A percentile compares a stretch with the other conserved stretches of the same genome.
Evolutionary conservation across 2,797 vertebrate genomes (phyloP).

Genomic region (Pitangus sulphuratus): DNA sequence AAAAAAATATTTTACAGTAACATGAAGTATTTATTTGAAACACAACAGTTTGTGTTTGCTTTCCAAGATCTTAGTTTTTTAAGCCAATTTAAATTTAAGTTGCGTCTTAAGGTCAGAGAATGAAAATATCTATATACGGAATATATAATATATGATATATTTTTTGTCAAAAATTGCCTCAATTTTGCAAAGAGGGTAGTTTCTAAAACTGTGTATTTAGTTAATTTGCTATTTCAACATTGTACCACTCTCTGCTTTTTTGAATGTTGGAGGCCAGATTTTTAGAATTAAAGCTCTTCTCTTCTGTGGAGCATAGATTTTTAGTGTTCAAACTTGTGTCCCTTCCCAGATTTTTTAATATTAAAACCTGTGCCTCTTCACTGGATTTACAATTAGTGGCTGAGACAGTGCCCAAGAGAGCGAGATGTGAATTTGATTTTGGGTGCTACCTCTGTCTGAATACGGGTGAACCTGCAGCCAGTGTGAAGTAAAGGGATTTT

Average conservation of each 20-base stretch:
- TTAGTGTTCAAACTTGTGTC: not conserved
- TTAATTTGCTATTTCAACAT: not conserved
- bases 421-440: not conserved
- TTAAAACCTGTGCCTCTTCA: not conserved
- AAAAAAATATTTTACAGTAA: not conserved
- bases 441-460: not conserved
- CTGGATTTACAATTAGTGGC: not conserved
- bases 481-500: not conserved
- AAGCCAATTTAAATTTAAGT: not conserved
- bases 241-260: not conserved
- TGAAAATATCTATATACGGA: not conserved
- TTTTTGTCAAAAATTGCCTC: not conserved
- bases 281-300: not conserved
- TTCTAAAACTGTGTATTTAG: not conserved
- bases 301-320: not conserved
- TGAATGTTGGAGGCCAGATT: not conserved
- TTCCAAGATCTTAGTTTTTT: not conserved
- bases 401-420: not conserved
- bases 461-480: not conserved
- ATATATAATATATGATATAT: too few relatives aligned
- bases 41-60: not conserved
- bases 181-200: not conserved
- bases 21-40: slow-evolving; percentile 20
- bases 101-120: not conserved
- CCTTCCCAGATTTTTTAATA: not conserved